Percentiles rank a stretch among this genome's conserved stretches.
Evolutionary conservation across 2,113 vertebrate species (phyloP).

Genomic region (Diadophis punctatus): DNA sequence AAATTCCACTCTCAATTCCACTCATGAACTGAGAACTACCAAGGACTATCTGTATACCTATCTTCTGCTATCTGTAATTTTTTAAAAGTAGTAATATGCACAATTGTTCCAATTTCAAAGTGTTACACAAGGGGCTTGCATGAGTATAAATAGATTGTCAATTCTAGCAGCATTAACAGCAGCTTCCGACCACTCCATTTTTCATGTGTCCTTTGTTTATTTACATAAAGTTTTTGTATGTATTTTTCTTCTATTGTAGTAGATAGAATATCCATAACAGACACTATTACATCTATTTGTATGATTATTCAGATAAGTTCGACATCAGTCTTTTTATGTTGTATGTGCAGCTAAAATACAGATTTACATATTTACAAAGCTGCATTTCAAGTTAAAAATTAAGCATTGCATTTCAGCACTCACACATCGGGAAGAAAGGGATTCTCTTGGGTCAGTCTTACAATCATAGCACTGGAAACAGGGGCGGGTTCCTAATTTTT

Average conservation of each 20-base stretch:
- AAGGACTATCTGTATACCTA: neutral
- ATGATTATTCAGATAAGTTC: neutral
- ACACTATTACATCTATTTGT: neutral
- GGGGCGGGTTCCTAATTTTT: too few species aligned
- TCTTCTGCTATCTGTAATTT: neutral
- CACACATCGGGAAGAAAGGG: neutral
- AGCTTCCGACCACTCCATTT: neutral
- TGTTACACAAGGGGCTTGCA: neutral
- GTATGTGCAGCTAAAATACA: neutral
- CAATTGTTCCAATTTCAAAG: neutral
- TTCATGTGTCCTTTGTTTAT: neutral
- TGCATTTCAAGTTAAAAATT: neutral
- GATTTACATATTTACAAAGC: neutral
- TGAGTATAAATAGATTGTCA: neutral
- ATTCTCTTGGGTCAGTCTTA: neutral
- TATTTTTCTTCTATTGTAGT: neutral
- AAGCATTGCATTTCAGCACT: neutral
- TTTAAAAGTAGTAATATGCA: neutral
- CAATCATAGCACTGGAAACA: too few species aligned
- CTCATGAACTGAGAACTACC: neutral
- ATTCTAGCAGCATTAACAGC: neutral
- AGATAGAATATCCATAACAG: neutral
- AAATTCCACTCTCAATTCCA: neutral
- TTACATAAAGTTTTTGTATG: neutral
- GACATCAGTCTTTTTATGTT: neutral